These are phyloP conservation scores for Microctenopoma lineatum DNA, from an alignment of 2,797 vertebrate genomes.

Conservation along the genomic window DNA sequence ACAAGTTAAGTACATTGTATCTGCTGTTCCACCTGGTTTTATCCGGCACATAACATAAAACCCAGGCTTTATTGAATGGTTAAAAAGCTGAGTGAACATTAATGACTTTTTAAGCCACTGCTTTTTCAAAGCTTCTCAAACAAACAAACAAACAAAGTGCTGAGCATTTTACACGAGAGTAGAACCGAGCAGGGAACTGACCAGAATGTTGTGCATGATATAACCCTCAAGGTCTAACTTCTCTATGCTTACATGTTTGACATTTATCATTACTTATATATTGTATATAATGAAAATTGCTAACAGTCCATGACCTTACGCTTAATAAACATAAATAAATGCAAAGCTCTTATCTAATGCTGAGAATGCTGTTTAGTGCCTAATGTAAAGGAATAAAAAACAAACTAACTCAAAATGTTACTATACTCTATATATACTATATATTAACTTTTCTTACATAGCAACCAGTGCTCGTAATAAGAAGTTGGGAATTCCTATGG, in stretches of 20 bases:
- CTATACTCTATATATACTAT: no score
- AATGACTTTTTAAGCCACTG: slow-evolving; percentile 62
- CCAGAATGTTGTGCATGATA: slow-evolving; percentile 12
- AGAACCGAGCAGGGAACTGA: neutral
- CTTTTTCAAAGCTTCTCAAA: slow-evolving; percentile 44
- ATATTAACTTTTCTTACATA: neutral
- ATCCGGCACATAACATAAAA: slow-evolving; percentile 60
- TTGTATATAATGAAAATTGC: neutral
- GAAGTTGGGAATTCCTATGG: neutral
- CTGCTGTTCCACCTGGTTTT: slow-evolving; percentile 50
- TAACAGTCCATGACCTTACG: neutral
- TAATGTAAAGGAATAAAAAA: neutral
- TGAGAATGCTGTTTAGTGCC: no score
- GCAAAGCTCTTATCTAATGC: neutral
- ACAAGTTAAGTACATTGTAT: slow-evolving; percentile 57
- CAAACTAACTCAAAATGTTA: neutral
- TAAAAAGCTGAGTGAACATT: slow-evolving; percentile 72
- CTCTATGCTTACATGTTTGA: neutral
- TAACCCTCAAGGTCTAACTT: neutral
- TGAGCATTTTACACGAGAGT: slow-evolving; percentile 27
- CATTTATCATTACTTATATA: neutral
- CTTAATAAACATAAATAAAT: neutral
- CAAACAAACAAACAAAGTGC: slow-evolving; percentile 33
- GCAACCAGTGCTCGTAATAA: slow-evolving; percentile 3
- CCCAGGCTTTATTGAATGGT: slow-evolving; percentile 64